Evolutionary conservation across 37 sponge, comb jelly and placozoan genomes (phyloP).

Genomic region (Crambe crambe): DNA sequence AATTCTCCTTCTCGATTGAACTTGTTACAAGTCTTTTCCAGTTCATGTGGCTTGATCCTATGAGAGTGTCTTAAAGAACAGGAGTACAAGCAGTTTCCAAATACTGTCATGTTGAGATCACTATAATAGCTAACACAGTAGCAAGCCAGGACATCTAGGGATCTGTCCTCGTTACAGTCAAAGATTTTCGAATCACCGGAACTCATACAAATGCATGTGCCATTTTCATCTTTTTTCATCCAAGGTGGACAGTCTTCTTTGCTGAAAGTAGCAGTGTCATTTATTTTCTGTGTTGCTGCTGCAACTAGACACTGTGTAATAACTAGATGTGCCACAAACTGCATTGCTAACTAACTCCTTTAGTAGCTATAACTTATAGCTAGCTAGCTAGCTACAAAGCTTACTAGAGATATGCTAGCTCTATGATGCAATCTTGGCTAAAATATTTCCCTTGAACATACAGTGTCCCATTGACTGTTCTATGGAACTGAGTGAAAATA

Average conservation of each 20-base stretch:
- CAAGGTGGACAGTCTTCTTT: not conserved
- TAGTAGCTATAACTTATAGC: no score
- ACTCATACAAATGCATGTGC: not conserved
- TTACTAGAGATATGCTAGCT: no score
- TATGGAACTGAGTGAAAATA: constrained; percentile 69
- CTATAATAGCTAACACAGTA: not conserved
- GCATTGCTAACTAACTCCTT: no score
- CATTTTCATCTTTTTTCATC: not conserved
- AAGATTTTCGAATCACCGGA: not conserved
- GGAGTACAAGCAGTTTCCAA: constrained; percentile 20
- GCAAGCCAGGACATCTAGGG: not conserved
- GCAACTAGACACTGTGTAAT: not conserved
- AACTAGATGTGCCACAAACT: no score
- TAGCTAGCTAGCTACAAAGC: no score
- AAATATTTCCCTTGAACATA: not conserved
- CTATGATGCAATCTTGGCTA: no score
- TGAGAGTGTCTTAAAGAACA: not conserved
- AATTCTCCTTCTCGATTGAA: constrained; percentile 21
- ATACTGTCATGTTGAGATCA: not conserved
- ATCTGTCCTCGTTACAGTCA: not conserved
- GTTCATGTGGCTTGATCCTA: not conserved
- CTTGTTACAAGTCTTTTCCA: not conserved
- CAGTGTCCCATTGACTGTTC: constrained; percentile 85
- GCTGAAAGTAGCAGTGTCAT: no score
- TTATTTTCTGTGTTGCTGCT: not conserved